These are phyloP conservation scores for Synergus umbraculus DNA, from an alignment of 2,888 invertebrate species.

Conservation along the genomic window DNA sequence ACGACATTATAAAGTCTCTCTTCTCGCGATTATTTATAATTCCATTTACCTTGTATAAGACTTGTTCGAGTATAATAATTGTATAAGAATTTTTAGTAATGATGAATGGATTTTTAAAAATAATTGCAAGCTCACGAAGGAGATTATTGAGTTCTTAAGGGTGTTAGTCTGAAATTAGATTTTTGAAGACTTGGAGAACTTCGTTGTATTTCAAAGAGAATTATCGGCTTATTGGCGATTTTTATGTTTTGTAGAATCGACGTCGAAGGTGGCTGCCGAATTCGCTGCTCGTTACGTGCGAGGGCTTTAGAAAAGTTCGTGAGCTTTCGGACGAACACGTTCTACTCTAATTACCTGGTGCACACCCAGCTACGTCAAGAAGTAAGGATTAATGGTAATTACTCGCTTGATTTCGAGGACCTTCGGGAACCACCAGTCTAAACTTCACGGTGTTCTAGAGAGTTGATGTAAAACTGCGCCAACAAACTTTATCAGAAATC, in stretches of 20 bases:
- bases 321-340: constrained; percentile 59
- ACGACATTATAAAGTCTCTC: too few species aligned
- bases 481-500: constrained; percentile 26
- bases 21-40: too few species aligned
- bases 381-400: constrained; percentile 56
- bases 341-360: constrained; percentile 65
- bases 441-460: constrained; percentile 2
- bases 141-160: background rate
- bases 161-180: background rate
- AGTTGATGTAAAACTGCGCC: constrained; percentile 13
- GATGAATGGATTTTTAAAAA: background rate
- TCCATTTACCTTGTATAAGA: background rate
- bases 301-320: constrained; percentile 53
- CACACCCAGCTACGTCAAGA: constrained; percentile 49
- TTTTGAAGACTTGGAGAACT: constrained; percentile 10
- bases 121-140: background rate
- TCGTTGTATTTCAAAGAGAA: background rate
- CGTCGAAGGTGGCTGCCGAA: background rate
- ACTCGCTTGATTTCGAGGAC: constrained; percentile 51
- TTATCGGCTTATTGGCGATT: background rate
- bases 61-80: background rate
- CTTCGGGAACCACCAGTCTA: constrained; percentile 38
- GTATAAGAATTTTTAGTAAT: background rate
- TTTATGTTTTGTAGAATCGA: background rate
- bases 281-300: constrained; percentile 6